Evolutionary conservation across 2,113 vertebrate genomes (phyloP).

Genomic region (Phylloscopus trochilus): DNA sequence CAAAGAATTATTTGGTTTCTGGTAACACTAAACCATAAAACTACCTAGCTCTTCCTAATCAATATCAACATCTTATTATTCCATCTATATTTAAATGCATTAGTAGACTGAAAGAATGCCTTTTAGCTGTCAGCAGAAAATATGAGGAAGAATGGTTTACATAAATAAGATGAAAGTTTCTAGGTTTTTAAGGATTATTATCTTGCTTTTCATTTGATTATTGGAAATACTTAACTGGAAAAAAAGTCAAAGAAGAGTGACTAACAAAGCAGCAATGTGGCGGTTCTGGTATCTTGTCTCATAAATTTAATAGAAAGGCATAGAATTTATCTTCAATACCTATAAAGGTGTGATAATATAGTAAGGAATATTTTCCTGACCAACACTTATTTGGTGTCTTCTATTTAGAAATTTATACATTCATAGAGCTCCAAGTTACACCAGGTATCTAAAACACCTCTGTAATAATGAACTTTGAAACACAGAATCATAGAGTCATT

Average conservation of each 20-base stretch:
- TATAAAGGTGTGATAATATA: neutral
- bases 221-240: neutral
- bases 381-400: neutral
- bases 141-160: neutral
- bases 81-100: slow-evolving; percentile 38
- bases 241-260: neutral
- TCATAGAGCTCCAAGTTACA: neutral
- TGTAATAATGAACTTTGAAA: neutral
- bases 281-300: neutral
- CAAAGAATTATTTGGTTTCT: slow-evolving; percentile 55
- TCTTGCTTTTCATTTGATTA: neutral
- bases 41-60: slow-evolving; percentile 52
- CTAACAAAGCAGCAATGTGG: neutral
- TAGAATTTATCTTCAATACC: neutral
- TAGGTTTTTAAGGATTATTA: neutral
- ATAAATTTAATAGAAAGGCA: neutral
- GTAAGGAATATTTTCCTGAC: neutral
- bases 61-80: slow-evolving; percentile 50
- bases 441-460: neutral
- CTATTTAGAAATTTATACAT: neutral
- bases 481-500: neutral
- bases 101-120: neutral
- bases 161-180: neutral
- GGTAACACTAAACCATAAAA: slow-evolving; percentile 52
- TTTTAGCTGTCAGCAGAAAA: neutral